A percentile compares a stretch with the other conserved stretches of the same genome.
Evolutionary conservation across 1,140 invertebrate species (phyloP).

Genomic region (Neodiprion fabricii): DNA sequence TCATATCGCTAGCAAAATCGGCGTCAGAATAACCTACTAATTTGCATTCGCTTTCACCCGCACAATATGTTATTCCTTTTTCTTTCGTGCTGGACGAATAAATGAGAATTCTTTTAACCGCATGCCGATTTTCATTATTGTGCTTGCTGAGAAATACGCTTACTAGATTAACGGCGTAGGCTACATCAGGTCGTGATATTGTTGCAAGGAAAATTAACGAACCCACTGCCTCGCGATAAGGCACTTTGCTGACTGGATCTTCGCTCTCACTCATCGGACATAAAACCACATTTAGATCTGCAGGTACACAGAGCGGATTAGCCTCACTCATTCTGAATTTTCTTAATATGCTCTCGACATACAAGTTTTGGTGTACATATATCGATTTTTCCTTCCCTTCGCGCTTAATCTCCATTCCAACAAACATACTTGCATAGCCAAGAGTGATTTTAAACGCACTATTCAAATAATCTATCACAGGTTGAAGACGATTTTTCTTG

Average conservation of each 20-base stretch:
- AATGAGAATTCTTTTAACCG: too few species aligned
- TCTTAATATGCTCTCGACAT: conserved; percentile 15
- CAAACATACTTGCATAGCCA: conserved; percentile 18
- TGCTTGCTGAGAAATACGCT: too few species aligned
- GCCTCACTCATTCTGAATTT: conserved; percentile 27
- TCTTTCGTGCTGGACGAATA: too few species aligned
- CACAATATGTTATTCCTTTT: too few species aligned
- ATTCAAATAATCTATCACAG: conserved; percentile 17
- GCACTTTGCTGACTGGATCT: neutral
- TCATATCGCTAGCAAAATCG: conserved; percentile 24
- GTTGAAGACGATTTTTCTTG: too few species aligned
- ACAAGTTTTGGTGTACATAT: too few species aligned
- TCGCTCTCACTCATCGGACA: conserved; percentile 8
- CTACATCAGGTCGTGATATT: too few species aligned
- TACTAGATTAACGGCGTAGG: too few species aligned
- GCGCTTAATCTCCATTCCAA: conserved; percentile 28
- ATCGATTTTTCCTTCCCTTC: neutral
- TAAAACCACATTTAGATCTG: conserved; percentile 20
- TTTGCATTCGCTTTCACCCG: neutral
- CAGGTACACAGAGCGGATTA: conserved; percentile 8
- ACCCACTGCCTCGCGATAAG: conserved; percentile 14
- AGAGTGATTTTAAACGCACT: conserved; percentile 25
- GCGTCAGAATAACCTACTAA: conserved; percentile 17
- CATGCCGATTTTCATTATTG: too few species aligned
- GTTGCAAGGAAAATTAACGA: neutral